Percentiles rank a stretch among this genome's conserved stretches.
Evolutionary conservation across 2,797 vertebrate genomes (phyloP).

Genomic region (Sebastes vulpes): DNA sequence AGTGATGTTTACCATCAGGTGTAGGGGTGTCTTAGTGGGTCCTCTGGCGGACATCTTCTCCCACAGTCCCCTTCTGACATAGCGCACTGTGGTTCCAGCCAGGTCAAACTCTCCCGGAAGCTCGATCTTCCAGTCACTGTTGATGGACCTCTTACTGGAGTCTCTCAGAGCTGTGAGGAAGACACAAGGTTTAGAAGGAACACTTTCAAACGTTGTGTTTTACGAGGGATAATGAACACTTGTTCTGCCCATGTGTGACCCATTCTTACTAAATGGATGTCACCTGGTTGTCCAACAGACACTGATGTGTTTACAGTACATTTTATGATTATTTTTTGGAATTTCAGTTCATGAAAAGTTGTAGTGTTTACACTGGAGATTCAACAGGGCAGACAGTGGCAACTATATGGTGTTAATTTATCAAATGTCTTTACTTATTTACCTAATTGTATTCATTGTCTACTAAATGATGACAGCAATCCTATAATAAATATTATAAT

Average conservation of each 20-base stretch:
- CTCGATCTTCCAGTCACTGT: conserved; percentile 99
- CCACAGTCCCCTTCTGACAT: conserved; percentile 96
- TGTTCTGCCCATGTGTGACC: background rate
- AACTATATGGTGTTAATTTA: background rate
- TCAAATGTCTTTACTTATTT: background rate
- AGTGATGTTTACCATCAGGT: conserved; percentile 92
- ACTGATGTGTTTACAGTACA: background rate
- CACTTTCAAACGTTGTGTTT: background rate
- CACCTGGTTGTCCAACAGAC: background rate
- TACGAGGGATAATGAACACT: background rate
- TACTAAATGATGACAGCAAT: background rate
- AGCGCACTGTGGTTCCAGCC: conserved; percentile 95
- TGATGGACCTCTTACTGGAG: conserved; percentile 94
- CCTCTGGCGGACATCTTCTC: conserved; percentile 99
- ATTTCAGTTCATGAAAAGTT: background rate
- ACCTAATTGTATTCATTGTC: background rate
- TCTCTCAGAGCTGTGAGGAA: conserved; percentile 92
- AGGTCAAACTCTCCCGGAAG: conserved; percentile 97
- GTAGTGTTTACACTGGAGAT: background rate
- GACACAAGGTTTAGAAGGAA: background rate
- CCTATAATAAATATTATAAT: too few relatives aligned
- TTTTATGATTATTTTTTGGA: background rate
- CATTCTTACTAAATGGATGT: background rate
- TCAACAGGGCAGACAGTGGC: background rate
- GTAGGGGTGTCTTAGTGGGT: conserved; percentile 93